Conservation (phyloP, 92 coral and sea anemone species). For the Palythoa heliodiscus region DNA sequence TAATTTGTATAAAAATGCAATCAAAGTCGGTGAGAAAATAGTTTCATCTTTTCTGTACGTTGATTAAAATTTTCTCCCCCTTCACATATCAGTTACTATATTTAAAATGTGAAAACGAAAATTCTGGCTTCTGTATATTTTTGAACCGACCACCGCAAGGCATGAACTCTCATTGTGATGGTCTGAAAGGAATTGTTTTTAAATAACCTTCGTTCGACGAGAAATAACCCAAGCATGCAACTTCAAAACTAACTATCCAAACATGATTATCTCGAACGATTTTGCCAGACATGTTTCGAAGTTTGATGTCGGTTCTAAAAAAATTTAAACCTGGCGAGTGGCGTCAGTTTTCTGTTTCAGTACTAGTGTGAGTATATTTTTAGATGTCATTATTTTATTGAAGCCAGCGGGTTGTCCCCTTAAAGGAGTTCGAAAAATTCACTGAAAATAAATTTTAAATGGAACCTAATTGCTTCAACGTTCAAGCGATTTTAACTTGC, state of each 20-base stretch:
- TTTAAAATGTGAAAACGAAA: neutral
- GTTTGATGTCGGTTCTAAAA: neutral
- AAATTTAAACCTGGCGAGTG: neutral
- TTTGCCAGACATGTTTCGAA: neutral
- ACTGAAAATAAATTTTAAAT: conserved; percentile 1
- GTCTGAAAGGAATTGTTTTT: neutral
- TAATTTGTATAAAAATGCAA: neutral
- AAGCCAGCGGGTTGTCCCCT: conserved; percentile 7
- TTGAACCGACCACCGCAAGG: neutral
- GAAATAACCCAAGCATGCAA: conserved; percentile 4
- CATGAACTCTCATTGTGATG: neutral
- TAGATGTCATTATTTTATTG: conserved; percentile 2
- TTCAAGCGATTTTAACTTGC: neutral
- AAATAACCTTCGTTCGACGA: neutral
- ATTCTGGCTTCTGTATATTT: neutral
- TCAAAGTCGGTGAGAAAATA: neutral
- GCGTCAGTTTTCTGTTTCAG: neutral
- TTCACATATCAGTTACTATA: neutral
- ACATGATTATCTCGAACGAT: neutral
- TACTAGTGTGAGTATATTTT: neutral
- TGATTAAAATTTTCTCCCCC: neutral
- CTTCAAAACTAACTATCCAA: conserved; percentile 1
- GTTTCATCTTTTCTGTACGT: neutral
- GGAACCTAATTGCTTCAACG: neutral
- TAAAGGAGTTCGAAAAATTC: neutral